These are phyloP conservation scores for Fragum fragum DNA, from an alignment of 2,888 invertebrate species.

Conservation along the genomic window DNA sequence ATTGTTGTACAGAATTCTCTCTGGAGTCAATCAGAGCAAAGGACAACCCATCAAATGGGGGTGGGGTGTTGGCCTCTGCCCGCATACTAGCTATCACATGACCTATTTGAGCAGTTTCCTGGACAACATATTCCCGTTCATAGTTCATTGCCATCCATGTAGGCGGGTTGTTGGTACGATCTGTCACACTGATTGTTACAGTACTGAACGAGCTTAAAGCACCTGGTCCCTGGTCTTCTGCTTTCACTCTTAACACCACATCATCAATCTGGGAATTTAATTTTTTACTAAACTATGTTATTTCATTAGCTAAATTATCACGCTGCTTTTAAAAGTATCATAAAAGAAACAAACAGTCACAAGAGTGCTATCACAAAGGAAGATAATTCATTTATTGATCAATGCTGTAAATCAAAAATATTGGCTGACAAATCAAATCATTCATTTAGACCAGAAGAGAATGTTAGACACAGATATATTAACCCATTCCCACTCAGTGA, in stretches of 20 bases:
- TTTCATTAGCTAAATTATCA: too few relatives aligned
- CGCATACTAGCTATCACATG: conserved; percentile 82
- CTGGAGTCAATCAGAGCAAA: conserved; percentile 71
- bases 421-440: too few relatives aligned
- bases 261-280: conserved; percentile 49
- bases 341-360: too few relatives aligned
- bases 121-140: conserved; percentile 91
- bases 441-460: too few relatives aligned
- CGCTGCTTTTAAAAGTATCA: too few relatives aligned
- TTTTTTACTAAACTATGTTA: too few relatives aligned
- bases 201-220: conserved; percentile 96
- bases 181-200: conserved; percentile 99
- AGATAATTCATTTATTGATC: too few relatives aligned
- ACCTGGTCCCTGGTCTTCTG: conserved; percentile 98
- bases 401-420: too few relatives aligned
- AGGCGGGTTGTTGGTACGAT: conserved; percentile 73
- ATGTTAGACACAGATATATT: too few relatives aligned
- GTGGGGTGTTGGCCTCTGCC: conserved; percentile 75
- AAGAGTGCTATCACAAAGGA: too few relatives aligned
- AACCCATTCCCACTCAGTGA: too few relatives aligned
- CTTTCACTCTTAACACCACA: conserved; percentile 91
- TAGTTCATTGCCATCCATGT: conserved; percentile 75
- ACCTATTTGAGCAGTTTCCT: conserved; percentile 99
- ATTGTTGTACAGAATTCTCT: conserved; percentile 65
- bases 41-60: conserved; percentile 69